Percentiles rank a stretch among this genome's conserved stretches.
These are phyloP conservation scores for Sprattus sprattus DNA, from an alignment of 2,113 vertebrate genomes.

Conservation along the genomic window DNA sequence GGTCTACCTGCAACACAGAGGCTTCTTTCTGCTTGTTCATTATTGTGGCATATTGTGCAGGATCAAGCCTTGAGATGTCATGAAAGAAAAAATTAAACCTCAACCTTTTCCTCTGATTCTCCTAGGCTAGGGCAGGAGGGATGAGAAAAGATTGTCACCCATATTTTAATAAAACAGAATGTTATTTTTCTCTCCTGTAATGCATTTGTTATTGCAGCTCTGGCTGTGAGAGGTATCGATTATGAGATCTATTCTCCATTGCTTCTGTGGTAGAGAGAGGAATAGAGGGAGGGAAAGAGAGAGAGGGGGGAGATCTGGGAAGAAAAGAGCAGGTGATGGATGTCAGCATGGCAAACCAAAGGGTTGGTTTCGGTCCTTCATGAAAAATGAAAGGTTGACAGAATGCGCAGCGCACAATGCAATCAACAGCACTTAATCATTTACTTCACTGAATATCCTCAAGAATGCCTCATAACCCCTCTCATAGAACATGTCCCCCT, in stretches of 20 bases:
- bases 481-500: neutral
- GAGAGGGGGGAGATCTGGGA: neutral
- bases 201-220: constrained; percentile 77
- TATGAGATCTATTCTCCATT: constrained; percentile 44
- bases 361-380: neutral
- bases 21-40: constrained; percentile 55
- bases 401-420: neutral
- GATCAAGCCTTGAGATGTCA: constrained; percentile 53
- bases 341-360: constrained; percentile 3
- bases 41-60: constrained; percentile 51
- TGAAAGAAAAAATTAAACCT: neutral
- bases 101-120: constrained; percentile 39
- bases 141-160: constrained; percentile 57
- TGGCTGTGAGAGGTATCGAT: constrained; percentile 73
- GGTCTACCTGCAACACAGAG: constrained; percentile 43
- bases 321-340: constrained; percentile 23
- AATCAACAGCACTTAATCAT: constrained; percentile 2
- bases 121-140: constrained; percentile 63
- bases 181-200: constrained; percentile 67
- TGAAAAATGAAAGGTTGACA: constrained; percentile 12
- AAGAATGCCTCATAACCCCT: neutral
- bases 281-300: neutral
- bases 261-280: constrained; percentile 4
- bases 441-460: neutral
- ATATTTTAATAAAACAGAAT: constrained; percentile 67